A percentile compares a stretch with the other conserved stretches of the same genome.
These are phyloP conservation scores for Omphaloscelis lunosa DNA, from an alignment of 2,888 invertebrate genomes.

Conservation along the genomic window DNA sequence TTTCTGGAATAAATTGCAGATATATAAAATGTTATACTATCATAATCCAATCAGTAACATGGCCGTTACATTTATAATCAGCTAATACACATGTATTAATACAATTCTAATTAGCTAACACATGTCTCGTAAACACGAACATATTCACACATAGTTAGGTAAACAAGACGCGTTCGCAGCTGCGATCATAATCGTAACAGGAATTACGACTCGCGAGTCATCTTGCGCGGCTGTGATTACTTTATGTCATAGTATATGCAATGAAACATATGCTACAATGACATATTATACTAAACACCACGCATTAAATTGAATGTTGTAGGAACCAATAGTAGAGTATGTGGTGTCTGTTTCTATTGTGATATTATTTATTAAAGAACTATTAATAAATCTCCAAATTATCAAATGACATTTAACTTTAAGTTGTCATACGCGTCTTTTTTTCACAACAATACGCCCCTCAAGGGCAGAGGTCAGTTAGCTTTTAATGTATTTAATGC, in stretches of 20 bases:
- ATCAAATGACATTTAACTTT: background rate
- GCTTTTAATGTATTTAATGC: background rate
- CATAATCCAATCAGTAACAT: background rate
- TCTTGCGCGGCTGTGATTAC: conserved; percentile 70
- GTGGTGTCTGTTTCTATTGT: background rate
- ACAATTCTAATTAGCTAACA: conserved; percentile 42
- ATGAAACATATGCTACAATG: background rate
- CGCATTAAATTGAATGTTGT: background rate
- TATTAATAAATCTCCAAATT: background rate
- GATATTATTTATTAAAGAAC: no score
- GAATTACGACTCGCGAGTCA: conserved; percentile 75
- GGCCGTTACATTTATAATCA: background rate
- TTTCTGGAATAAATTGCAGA: background rate
- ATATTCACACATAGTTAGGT: conserved; percentile 36
- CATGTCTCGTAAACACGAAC: conserved; percentile 30
- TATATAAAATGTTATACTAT: background rate
- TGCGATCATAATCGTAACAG: conserved; percentile 76
- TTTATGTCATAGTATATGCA: conserved; percentile 66
- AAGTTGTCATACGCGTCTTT: background rate
- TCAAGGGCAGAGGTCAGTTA: background rate
- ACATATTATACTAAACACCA: background rate
- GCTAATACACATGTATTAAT: conserved; percentile 2
- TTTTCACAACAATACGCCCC: background rate
- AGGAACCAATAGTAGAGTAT: background rate
- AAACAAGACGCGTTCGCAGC: conserved; percentile 58